Evolutionary conservation across 2,888 invertebrate genomes (phyloP).

Genomic region (Harpagoxenus sublaevis): DNA sequence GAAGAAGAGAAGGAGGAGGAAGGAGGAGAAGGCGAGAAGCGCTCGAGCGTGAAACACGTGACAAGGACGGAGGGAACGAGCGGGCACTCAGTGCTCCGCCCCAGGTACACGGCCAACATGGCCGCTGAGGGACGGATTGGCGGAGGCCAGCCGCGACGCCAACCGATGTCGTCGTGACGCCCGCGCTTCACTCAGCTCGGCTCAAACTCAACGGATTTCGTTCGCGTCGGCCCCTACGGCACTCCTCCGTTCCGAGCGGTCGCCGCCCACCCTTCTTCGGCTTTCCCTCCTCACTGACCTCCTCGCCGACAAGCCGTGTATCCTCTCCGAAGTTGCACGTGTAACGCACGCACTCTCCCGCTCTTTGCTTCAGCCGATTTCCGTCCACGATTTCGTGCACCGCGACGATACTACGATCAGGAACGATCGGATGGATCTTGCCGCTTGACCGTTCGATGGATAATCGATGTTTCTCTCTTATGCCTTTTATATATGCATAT

Average conservation of each 20-base stretch:
- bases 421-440: not conserved
- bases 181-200: slow-evolving; percentile 84
- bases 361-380: not conserved
- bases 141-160: slow-evolving; percentile 87
- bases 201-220: slow-evolving; percentile 76
- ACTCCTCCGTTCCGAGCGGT: slow-evolving; percentile 79
- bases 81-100: slow-evolving; percentile 86
- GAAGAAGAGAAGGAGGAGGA: slow-evolving; percentile 55
- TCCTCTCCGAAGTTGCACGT: slow-evolving; percentile 25
- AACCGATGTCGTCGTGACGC: slow-evolving; percentile 84
- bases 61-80: slow-evolving; percentile 70
- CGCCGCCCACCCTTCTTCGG: slow-evolving; percentile 80
- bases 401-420: slow-evolving; percentile 2
- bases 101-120: slow-evolving; percentile 89
- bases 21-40: slow-evolving; percentile 64
- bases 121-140: slow-evolving; percentile 89
- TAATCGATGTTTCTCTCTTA: slow-evolving; percentile 10
- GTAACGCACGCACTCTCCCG: slow-evolving; percentile 21
- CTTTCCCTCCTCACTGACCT: slow-evolving; percentile 50
- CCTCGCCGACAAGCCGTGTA: slow-evolving; percentile 30
- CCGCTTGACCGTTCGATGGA: not conserved
- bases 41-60: slow-evolving; percentile 58
- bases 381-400: slow-evolving; percentile 28
- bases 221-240: slow-evolving; percentile 74
- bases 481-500: not conserved